A percentile compares a stretch with the other conserved stretches of the same genome.
Evolutionary conservation across 2,797 vertebrate genomes (phyloP).

Genomic region (Spheniscus humboldti): DNA sequence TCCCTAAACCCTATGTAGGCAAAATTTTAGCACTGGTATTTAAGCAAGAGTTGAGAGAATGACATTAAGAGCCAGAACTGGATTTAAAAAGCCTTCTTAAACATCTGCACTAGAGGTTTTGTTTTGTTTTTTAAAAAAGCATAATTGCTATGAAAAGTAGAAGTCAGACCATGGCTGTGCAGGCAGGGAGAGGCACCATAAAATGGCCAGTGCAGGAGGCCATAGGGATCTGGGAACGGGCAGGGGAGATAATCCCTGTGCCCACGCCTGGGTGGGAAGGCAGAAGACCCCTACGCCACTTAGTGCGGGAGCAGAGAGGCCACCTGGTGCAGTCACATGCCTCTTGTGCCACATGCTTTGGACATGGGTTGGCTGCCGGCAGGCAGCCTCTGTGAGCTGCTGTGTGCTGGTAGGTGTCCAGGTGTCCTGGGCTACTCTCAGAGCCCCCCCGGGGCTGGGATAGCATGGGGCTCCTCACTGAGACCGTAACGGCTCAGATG

Average conservation of each 20-base stretch:
- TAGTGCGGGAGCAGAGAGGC: not conserved
- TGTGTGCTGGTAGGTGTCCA: not conserved
- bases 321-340: not conserved
- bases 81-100: not conserved
- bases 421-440: not conserved
- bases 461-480: not conserved
- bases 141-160: not conserved
- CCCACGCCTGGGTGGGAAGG: not conserved
- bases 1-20: not conserved
- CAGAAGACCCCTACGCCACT: not conserved
- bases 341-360: rapidly evolving
- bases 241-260: not conserved
- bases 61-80: not conserved
- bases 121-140: not conserved
- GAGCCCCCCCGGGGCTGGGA: not conserved
- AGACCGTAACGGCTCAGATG: rapidly evolving
- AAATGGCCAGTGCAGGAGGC: not conserved
- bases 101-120: not conserved
- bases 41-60: not conserved
- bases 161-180: not conserved
- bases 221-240: not conserved
- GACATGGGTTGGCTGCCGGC: rapidly evolving
- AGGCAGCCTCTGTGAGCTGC: not conserved
- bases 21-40: not conserved
- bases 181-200: not conserved